Evolutionary conservation across 2,888 invertebrate species (phyloP).

Genomic region (Pimpla rufipes): DNA sequence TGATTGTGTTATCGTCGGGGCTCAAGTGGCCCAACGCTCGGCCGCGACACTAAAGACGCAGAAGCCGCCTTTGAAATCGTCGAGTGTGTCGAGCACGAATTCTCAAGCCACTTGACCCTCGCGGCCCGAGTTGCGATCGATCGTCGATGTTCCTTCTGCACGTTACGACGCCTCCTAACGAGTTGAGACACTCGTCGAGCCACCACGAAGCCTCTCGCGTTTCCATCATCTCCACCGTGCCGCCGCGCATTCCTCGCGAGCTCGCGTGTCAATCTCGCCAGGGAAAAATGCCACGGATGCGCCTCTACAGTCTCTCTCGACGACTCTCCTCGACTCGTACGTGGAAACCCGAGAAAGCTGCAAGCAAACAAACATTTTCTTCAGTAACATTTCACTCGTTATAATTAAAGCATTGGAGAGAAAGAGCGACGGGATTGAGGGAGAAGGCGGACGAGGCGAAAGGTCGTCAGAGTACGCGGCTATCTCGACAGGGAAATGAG

Average conservation of each 20-base stretch:
- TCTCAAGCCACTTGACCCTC: constrained; percentile 20
- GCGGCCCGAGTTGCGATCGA: not conserved
- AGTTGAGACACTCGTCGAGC: not conserved
- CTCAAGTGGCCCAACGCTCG: constrained; percentile 31
- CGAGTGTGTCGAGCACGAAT: constrained; percentile 1
- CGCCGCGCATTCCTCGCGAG: not conserved
- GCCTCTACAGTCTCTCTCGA: no score
- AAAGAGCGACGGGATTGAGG: not conserved
- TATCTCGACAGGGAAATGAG: constrained; percentile 34
- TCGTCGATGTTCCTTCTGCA: not conserved
- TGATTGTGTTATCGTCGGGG: constrained; percentile 64
- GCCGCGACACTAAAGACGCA: no score
- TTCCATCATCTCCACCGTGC: constrained; percentile 11
- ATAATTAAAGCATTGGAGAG: not conserved
- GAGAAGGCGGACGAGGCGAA: constrained; percentile 18
- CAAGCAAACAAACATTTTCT: not conserved
- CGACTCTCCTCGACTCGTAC: no score
- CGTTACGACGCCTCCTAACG: not conserved
- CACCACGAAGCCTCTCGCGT: not conserved
- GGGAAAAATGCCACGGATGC: not conserved
- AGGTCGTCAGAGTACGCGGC: constrained; percentile 24
- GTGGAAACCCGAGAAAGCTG: constrained; percentile 33
- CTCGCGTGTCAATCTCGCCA: not conserved
- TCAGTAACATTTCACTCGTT: not conserved
- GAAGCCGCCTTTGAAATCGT: constrained; percentile 4